These are phyloP conservation scores for Eueides isabella DNA, from an alignment of 1,140 invertebrate species.

Conservation along the genomic window DNA sequence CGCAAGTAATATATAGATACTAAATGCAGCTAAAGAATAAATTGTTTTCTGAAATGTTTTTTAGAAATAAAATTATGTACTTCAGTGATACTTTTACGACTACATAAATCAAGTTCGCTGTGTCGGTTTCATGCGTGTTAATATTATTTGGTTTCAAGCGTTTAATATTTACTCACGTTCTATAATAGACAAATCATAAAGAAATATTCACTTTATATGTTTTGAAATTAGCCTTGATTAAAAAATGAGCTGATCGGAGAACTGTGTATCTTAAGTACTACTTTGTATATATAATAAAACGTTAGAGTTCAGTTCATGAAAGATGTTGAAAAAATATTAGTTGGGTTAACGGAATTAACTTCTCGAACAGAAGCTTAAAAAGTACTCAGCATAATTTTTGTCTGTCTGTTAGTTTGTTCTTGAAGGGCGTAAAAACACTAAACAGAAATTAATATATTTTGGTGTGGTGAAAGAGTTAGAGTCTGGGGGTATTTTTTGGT, in stretches of 20 bases:
- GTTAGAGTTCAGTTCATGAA: too few species aligned
- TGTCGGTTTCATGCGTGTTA: background rate
- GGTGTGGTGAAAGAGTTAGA: too few species aligned
- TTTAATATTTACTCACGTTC: background rate
- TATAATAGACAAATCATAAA: background rate
- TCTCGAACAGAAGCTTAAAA: too few species aligned
- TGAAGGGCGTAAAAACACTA: too few species aligned
- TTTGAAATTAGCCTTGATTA: background rate
- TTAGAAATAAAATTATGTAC: background rate
- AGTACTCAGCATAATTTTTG: too few species aligned
- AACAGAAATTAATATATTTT: too few species aligned
- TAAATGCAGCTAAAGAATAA: background rate
- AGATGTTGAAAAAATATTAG: too few species aligned
- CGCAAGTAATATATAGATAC: background rate
- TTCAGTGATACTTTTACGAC: background rate
- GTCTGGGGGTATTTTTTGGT: too few species aligned
- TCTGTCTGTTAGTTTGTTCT: too few species aligned
- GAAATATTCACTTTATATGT: background rate
- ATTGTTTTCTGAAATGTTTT: background rate
- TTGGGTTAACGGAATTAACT: too few species aligned
- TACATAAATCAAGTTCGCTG: background rate
- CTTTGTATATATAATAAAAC: too few species aligned
- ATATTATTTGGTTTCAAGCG: background rate
- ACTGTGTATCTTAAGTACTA: background rate
- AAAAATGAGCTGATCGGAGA: too few species aligned